Conservation (phyloP, 2,888 invertebrate species). For the Spatulosminthurus flaviceps region DNA sequence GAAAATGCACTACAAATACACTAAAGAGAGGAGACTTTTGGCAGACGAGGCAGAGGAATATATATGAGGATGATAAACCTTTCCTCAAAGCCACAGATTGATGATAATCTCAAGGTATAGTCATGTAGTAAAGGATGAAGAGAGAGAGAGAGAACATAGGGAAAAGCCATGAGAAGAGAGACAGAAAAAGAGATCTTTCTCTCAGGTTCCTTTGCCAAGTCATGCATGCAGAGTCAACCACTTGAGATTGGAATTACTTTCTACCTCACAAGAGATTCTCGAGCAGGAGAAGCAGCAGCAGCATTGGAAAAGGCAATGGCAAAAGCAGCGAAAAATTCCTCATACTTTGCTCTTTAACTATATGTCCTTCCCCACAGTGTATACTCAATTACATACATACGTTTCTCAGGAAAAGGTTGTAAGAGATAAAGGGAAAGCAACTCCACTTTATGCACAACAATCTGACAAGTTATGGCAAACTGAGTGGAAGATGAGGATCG, state of each 20-base stretch:
- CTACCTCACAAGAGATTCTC: background rate
- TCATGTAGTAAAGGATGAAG: background rate
- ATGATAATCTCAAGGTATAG: background rate
- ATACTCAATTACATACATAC: no score
- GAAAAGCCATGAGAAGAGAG: background rate
- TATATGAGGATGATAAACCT: no score
- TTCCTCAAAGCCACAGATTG: background rate
- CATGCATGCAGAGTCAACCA: constrained; percentile 19
- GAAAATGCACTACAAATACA: no score
- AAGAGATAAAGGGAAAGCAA: background rate
- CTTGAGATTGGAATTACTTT: constrained; percentile 39
- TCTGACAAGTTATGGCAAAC: background rate
- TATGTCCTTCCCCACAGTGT: background rate
- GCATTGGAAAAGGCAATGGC: no score
- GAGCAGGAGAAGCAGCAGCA: no score
- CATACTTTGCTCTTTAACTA: background rate
- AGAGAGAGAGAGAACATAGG: background rate
- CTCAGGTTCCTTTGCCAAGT: background rate
- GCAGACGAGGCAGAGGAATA: no score
- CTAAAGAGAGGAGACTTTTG: no score
- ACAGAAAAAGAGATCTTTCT: background rate
- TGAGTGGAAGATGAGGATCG: background rate
- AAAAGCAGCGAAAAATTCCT: background rate
- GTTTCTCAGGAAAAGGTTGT: no score
- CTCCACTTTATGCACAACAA: constrained; percentile 1